Evolutionary conservation across 2,113 vertebrate genomes (phyloP), one percentile per base, ranked within the genome.

Genomic region (Sakesphorus luctuosus): DNA sequence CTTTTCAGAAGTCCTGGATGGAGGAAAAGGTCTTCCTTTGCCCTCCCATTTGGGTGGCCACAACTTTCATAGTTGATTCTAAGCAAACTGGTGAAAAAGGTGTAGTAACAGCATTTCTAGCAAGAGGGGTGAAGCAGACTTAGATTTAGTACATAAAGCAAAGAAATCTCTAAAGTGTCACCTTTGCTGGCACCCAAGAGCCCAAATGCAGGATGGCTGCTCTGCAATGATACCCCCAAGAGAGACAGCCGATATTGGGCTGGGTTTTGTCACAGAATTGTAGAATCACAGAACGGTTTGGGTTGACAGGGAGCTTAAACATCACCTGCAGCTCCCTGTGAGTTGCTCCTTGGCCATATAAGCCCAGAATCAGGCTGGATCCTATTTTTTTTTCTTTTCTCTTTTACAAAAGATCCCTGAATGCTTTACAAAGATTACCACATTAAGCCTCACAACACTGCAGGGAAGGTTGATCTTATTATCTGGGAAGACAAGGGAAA

Each of bases 321-420:
- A 16, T 7, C 58, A 6, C 10, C 55, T 43, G 6, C 9, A 50
- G 6, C 25, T 47, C 25, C 35, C 25, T 7, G 20, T 26, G 15
- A 35, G 29, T 47, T 1, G 0, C 18, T 75, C 61, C 36, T 59
- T 43, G 20, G 11, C 40, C 4, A 1, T 6, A 1, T 5, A 29
- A 35, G 23, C 49, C 24, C 58, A 88, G 17, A 59, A 38, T 18
- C 26, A 33, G 44, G 15, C 19, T 19, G 21, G 11, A 13, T 21
- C 7, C 6, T 47, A 0, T 26, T 13, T 3, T 17, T 40, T 68
- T 68, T 38, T 5, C 7, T 46, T 74, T 38, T 35, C 11, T n/a
- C 17, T 85, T 65, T 76, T 16, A 31, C 25, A 10, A 33, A 81
- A 47, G 18, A 50, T 26, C 46, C 50, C 19, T 0, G 25, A 17